Conservation (phyloP, 2,113 vertebrate genomes). For the Anseranas semipalmata region DNA sequence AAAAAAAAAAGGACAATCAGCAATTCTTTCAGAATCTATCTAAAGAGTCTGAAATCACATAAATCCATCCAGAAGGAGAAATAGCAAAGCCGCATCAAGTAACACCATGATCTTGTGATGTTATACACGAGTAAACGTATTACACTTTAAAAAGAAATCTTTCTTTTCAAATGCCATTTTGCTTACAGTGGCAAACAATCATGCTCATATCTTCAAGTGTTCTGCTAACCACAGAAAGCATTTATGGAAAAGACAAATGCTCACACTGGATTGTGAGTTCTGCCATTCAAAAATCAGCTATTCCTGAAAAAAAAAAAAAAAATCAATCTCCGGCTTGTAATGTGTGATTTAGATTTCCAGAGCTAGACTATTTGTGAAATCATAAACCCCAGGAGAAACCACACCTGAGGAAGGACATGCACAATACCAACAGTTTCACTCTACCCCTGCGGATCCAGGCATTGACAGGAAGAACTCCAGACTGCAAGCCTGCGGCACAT, state of each 20-base stretch:
- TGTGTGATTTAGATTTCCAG: neutral
- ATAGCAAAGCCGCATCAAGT: neutral
- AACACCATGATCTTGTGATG: neutral
- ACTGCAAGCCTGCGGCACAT: accelerated
- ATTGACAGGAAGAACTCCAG: neutral
- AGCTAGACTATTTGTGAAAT: neutral
- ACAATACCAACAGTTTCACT: neutral
- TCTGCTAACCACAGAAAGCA: neutral
- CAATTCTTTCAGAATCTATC: neutral
- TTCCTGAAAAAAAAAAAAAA: neutral
- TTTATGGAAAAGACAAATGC: neutral
- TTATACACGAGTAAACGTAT: accelerated
- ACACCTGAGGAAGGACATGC: neutral
- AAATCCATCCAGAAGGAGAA: neutral
- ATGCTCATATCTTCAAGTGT: neutral
- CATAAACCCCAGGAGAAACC: neutral
- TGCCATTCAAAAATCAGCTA: neutral
- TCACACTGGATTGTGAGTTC: neutral
- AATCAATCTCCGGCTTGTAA: neutral
- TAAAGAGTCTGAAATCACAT: neutral
- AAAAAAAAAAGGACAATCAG: neutral
- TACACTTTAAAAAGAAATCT: neutral
- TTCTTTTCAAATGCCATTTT: neutral
- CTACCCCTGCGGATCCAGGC: neutral
- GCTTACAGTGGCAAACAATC: neutral